A percentile compares a stretch with the other conserved stretches of the same genome.
Evolutionary conservation across 64 coral and sea anemone species (phyloP).

Genomic region (Pocillopora damicornis): DNA sequence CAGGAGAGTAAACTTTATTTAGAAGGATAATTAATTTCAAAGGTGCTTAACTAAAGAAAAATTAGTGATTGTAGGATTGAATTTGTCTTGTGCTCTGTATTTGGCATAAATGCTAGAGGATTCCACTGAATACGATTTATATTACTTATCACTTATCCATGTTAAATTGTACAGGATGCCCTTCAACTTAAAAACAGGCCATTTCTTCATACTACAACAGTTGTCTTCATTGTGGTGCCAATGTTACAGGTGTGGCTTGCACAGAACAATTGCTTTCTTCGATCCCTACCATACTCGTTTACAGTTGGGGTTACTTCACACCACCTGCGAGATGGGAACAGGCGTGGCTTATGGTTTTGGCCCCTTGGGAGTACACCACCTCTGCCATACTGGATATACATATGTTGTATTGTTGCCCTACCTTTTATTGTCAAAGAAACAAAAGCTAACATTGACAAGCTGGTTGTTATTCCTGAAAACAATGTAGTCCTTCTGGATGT

Average conservation of each 20-base stretch:
- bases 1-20: no score
- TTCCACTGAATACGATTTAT: no score
- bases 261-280: slow-evolving; percentile 50
- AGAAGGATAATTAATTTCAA: no score
- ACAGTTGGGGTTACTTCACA: slow-evolving; percentile 75
- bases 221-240: slow-evolving; percentile 48
- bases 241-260: slow-evolving; percentile 70
- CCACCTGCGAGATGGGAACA: slow-evolving; percentile 77
- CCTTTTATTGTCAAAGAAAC: slow-evolving; percentile 40
- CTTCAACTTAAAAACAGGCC: slow-evolving; percentile 52
- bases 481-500: background rate
- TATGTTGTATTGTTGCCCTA: slow-evolving; percentile 43
- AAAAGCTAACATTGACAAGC: slow-evolving; percentile 27
- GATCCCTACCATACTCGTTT: slow-evolving; percentile 69
- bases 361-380: slow-evolving; percentile 74
- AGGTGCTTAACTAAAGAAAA: no score
- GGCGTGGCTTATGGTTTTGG: slow-evolving; percentile 92
- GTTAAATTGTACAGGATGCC: slow-evolving; percentile 53
- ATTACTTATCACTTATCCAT: background rate
- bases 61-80: no score
- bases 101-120: no score
- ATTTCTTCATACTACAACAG: slow-evolving; percentile 76
- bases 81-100: no score
- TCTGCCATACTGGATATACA: slow-evolving; percentile 80
- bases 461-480: background rate